Conservation (phyloP, 2,888 invertebrate genomes). For the Flabesymbios commensalis region DNA sequence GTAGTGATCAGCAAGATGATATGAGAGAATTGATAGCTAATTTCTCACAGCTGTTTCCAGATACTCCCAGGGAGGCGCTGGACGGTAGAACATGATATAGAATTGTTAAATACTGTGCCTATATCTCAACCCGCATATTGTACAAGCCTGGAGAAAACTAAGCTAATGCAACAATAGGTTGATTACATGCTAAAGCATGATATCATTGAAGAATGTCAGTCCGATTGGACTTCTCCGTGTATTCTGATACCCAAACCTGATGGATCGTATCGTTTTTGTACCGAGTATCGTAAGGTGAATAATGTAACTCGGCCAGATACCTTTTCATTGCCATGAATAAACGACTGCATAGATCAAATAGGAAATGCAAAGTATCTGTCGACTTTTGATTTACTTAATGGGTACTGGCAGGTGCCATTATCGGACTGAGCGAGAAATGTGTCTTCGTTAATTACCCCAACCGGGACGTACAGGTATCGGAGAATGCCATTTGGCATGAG, state of each 20-base stretch:
- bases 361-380: slow-evolving; percentile 35
- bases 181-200: slow-evolving; percentile 36
- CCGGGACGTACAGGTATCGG: too few relatives aligned
- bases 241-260: slow-evolving; percentile 17
- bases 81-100: background rate
- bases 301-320: slow-evolving; percentile 34
- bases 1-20: too few relatives aligned
- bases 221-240: slow-evolving; percentile 38
- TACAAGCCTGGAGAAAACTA: slow-evolving; percentile 4
- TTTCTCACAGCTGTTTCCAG: too few relatives aligned
- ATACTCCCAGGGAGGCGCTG: background rate
- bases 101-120: background rate
- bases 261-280: slow-evolving; percentile 25
- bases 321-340: slow-evolving; percentile 35
- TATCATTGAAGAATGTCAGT: slow-evolving; percentile 35
- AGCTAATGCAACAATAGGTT: slow-evolving; percentile 22
- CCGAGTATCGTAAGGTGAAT: slow-evolving; percentile 37
- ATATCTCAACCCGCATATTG: background rate
- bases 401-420: slow-evolving; percentile 30
- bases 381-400: slow-evolving; percentile 37
- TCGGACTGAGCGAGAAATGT: too few relatives aligned
- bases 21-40: too few relatives aligned
- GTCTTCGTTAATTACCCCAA: too few relatives aligned
- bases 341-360: slow-evolving; percentile 38
- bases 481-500: background rate